A percentile compares a stretch with the other conserved stretches of the same genome.
These are phyloP conservation scores for Lutraria rhynchaena DNA, from an alignment of 1,140 invertebrate species.

Conservation along the genomic window DNA sequence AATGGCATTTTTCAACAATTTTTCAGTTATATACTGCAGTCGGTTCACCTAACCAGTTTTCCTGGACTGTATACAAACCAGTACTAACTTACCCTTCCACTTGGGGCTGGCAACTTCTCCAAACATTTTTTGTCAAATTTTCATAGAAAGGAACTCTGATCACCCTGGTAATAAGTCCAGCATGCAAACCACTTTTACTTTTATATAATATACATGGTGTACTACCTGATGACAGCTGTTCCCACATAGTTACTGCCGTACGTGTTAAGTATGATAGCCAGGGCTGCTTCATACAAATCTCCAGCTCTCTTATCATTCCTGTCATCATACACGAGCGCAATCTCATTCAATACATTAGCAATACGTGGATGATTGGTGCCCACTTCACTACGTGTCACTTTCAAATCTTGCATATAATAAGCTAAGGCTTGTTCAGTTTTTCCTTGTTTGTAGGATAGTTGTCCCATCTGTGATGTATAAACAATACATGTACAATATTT, in stretches of 20 bases:
- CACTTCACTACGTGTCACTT: slow-evolving; percentile 68
- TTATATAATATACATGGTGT: not conserved
- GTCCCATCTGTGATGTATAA: slow-evolving; percentile 66
- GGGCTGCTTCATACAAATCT: slow-evolving; percentile 66
- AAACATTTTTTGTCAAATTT: too few species aligned
- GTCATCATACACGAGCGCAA: slow-evolving; percentile 73
- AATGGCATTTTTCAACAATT: too few species aligned
- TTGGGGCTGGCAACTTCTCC: too few species aligned
- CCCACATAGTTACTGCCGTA: slow-evolving; percentile 68
- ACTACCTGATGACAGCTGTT: slow-evolving; percentile 69
- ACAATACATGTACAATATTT: too few species aligned
- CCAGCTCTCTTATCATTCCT: slow-evolving; percentile 63
- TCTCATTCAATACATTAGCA: slow-evolving; percentile 66
- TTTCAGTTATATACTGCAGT: too few species aligned
- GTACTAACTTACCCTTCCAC: too few species aligned
- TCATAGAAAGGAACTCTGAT: too few species aligned
- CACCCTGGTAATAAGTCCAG: too few species aligned
- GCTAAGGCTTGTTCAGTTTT: slow-evolving; percentile 68
- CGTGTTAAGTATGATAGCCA: slow-evolving; percentile 63
- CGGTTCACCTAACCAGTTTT: too few species aligned
- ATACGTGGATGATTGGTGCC: slow-evolving; percentile 67
- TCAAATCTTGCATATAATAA: slow-evolving; percentile 70
- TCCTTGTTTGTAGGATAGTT: slow-evolving; percentile 69
- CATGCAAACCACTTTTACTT: not conserved
- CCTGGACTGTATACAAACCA: too few species aligned